These are phyloP conservation scores for Mnemiopsis leidyi DNA, from an alignment of 37 sponge, comb jelly and placozoan species.

Conservation along the genomic window DNA sequence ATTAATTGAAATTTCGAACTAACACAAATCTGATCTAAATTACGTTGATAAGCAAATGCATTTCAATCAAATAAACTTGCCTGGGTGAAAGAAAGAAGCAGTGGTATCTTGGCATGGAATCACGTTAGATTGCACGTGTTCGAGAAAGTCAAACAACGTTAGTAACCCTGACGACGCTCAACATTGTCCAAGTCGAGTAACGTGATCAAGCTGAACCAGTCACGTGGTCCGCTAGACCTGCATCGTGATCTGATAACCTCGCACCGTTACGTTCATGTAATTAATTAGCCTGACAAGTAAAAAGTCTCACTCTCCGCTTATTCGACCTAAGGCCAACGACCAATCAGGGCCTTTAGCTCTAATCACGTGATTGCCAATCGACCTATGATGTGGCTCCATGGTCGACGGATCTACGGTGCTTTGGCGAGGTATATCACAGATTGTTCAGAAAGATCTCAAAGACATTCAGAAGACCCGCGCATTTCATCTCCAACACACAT, in stretches of 20 bases:
- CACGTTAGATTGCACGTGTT: not conserved
- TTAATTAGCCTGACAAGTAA: conserved; percentile 30
- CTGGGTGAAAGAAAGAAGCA: not conserved
- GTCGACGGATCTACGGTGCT: not conserved
- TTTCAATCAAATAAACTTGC: not conserved
- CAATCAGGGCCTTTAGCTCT: not conserved
- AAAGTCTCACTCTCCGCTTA: not conserved
- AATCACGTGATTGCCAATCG: not conserved
- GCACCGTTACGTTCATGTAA: not conserved
- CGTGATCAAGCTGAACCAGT: not conserved
- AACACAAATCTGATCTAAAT: not conserved
- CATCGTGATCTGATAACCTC: not conserved
- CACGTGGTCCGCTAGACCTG: not conserved
- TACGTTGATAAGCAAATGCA: not conserved
- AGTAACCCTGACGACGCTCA: not conserved
- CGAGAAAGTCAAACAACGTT: not conserved
- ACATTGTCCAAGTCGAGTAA: not conserved
- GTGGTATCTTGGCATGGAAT: not conserved
- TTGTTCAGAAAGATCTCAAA: not conserved
- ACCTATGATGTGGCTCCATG: not conserved
- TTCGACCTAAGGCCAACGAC: not conserved
- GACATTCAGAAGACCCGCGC: not conserved
- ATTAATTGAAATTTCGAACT: not conserved
- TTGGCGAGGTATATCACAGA: not conserved
- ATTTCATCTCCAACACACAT: not conserved